Base-by-base conservation (phyloP, 2,113 vertebrate genomes). In the Rhagologus leucostigma region DNA sequence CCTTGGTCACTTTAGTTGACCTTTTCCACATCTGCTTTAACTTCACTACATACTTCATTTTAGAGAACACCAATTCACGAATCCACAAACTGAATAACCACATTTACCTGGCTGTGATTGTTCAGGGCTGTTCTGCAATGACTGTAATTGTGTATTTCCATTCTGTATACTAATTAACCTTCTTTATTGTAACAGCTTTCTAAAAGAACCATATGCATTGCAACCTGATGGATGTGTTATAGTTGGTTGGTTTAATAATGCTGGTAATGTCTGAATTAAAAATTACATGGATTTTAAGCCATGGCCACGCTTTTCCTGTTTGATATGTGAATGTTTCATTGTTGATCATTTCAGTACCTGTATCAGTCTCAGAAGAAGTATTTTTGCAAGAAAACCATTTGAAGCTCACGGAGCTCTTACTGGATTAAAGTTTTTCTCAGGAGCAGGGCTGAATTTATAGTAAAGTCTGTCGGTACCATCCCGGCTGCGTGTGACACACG, bases 401-500 rank as follows among this genome's bases (percentile, higher is more conserved):
- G 30, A 52, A 46, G 9, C 16, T 78, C 21, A 14, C 0, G 2
- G 46, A 62, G 46, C 46, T 41, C 0, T 57, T 10, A 9, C 22
- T 13, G 7, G 2, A 2, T 30, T 23, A 7, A 27, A 60, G 32
- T 1, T 33, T 55, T 68, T 26, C 76, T 20, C 21, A 29, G 27
- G n/a, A 62, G 59, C 44, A 53, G 86, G 33, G 50, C 49, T 32
- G 83, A 21, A 39, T 21, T 47, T 10, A 3, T 5, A 2, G 7
- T 9, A 2, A 16, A 47, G 22, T 24, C 20, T 33, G 23, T 32
- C 47, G 32, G 5, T 16, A 7, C 17, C 47, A n/a, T 3, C 7
- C 23, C 1, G 2, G 60, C 56, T 23, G 62, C 0, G 1, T 3
- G 33, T 52, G 60, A 14, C 59, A 67, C 57, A 42, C 4, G 19